Evolutionary conservation across 1,140 invertebrate genomes (phyloP).

Genomic region (Lucilia sericata): DNA sequence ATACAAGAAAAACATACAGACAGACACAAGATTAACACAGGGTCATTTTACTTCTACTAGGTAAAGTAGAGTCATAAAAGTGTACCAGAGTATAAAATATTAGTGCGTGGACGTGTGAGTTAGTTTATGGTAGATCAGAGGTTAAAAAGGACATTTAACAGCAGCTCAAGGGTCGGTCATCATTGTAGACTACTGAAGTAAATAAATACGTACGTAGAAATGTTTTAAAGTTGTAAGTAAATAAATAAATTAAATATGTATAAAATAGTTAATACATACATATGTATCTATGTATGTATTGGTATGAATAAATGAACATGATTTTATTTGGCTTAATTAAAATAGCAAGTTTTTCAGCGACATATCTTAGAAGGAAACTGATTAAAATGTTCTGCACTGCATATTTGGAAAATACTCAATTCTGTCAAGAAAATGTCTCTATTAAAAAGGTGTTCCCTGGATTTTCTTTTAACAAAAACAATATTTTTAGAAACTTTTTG

Average conservation of each 20-base stretch:
- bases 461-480: no score
- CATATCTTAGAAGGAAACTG: no score
- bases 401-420: no score
- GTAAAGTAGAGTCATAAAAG: background rate
- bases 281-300: no score
- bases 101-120: background rate
- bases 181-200: background rate
- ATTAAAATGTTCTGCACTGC: background rate
- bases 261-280: background rate
- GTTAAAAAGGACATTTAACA: slow-evolving; percentile 14
- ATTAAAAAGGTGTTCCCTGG: no score
- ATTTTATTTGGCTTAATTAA: background rate
- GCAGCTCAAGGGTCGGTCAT: background rate
- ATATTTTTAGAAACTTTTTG: no score
- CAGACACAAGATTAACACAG: background rate
- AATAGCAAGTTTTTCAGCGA: no score
- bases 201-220: background rate
- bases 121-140: slow-evolving; percentile 9
- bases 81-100: background rate
- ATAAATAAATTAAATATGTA: slow-evolving; percentile 1
- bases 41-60: background rate
- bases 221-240: background rate
- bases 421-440: no score
- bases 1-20: slow-evolving; percentile 3
- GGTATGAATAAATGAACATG: background rate